Evolutionary conservation across 2,113 vertebrate species (phyloP), one percentile per base, ranked within the genome.

Genomic region (Galeopterus variegatus): DNA sequence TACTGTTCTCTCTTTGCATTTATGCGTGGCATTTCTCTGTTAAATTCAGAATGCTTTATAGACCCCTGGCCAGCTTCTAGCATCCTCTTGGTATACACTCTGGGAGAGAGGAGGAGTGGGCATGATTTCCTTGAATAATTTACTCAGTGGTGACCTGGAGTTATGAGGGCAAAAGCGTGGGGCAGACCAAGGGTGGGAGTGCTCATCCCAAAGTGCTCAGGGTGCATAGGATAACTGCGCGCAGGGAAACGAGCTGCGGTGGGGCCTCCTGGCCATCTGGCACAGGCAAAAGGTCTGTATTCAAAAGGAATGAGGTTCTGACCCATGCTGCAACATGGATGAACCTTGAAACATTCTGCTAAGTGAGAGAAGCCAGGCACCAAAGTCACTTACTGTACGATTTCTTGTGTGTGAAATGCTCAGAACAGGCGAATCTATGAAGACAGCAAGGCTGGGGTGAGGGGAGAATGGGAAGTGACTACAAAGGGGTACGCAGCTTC

Each of bases 1-100:
- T 89, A 54, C 96, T 76, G 12, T 87, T 33, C 70, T 84, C 70
- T 84, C 75, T 97, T 79, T 95, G 84, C 93, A 72, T 76, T 28
- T 85, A 81, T 88, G 88, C 88, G 33, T 67, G 21, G 17, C 75
- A 12, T 90, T 93, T 93, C 80, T 95, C 90, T 54, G 28, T 52
- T 65, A 88, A 82, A 79, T 93, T 67, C 77, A 36, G 52, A 85
- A 73, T 90, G 83, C 76, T 94, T 86, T 65, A 41, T 19, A 54
- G 79, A 31, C 24, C 33, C 19, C 18, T 0, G 0, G 12, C 67
- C 93, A 48, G 28, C 75, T 65, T 64, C 90, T 36, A 52, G 60
- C 24, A 4, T 56, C 24, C 64, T 90, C 13, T 6, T 41, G 15
- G 18, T 75, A 17, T 50, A 19, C 69, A 67, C 87, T 81, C 67